These are phyloP conservation scores for Microplitis deprimator DNA, from an alignment of 2,888 invertebrate genomes.

Conservation along the genomic window DNA sequence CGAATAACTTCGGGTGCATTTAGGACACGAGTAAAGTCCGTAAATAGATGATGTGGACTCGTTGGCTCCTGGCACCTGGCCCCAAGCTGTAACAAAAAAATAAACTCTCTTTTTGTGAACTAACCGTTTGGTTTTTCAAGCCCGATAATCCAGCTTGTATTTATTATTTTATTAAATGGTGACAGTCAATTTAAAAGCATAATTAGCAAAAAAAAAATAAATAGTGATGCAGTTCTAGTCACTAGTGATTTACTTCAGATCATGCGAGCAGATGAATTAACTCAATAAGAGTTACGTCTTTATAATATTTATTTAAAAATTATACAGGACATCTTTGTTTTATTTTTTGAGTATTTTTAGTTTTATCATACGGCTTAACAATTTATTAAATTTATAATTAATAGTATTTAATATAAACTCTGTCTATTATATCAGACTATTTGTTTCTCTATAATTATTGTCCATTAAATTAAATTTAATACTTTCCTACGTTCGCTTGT, in stretches of 20 bases:
- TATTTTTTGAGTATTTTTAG: neutral
- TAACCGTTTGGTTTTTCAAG: neutral
- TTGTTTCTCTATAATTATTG: too few species aligned
- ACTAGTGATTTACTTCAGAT: neutral
- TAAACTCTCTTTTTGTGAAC: constrained; percentile 38
- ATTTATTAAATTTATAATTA: neutral
- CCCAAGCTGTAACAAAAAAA: constrained; percentile 45
- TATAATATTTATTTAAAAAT: neutral
- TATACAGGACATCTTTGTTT: neutral
- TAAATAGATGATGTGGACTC: constrained; percentile 28
- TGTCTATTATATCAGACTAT: too few species aligned
- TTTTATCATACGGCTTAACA: neutral
- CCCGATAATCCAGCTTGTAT: neutral
- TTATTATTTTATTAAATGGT: constrained; percentile 11
- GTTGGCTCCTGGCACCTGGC: neutral
- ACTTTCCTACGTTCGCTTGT: too few species aligned
- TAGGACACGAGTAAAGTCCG: constrained; percentile 60
- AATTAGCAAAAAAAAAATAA: neutral
- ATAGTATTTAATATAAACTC: neutral
- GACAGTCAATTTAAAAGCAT: neutral
- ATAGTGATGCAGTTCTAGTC: neutral
- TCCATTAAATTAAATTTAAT: too few species aligned
- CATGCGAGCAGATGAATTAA: constrained; percentile 3
- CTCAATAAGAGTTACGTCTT: neutral
- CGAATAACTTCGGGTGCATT: constrained; percentile 65